Evolutionary conservation across 2,797 vertebrate species (phyloP), one percentile per base, ranked within the genome.

Genomic region (Pogonophryne albipinna): DNA sequence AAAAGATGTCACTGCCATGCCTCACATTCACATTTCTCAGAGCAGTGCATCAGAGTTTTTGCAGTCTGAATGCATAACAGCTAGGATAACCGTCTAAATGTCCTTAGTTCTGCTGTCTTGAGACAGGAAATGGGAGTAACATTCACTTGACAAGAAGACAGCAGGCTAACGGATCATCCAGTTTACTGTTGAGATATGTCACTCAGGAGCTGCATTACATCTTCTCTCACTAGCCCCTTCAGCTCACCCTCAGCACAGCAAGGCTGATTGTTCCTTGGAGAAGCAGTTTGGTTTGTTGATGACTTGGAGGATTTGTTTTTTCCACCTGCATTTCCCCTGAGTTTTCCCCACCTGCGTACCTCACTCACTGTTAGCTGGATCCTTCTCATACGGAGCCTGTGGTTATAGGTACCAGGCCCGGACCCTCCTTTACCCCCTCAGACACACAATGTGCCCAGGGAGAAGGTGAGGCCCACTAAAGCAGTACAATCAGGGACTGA

Each of bases 291-390:
- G 34, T 38, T 69, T 44, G 10, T 12, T 58, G 23, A 38, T 45
- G 51, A 31, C n/a, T 47, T 15, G 1, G 19, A 57, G 9, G 47
- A 27, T 49, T 64, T 14, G 4, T 41, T 53, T 77, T 72, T 61
- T 15, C 49, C 49, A 60, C 10, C 27, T 53, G 19, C 23, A 34
- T 44, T 34, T 66, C 76, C 56, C 68, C 17, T 3, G 63, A 45
- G 75, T 27, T 10, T 14, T 12, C 20, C 17, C 45, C 17, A 34
- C 44, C 31, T 44, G 44, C 3, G 4, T 3, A 23, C 34, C n/a
- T 63, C 57, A 23, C 12, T 56, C 17, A 45, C n/a, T 41, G 19
- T 55, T 42, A 55, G 15, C 15, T 19, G 12, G 20, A 23, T n/a
- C 15, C 41, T 46, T 9, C 41, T 69, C 5, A 49, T 10, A 44